These are phyloP conservation scores for Eleutherodactylus coqui DNA, from an alignment of 2,797 vertebrate species.

Conservation along the genomic window DNA sequence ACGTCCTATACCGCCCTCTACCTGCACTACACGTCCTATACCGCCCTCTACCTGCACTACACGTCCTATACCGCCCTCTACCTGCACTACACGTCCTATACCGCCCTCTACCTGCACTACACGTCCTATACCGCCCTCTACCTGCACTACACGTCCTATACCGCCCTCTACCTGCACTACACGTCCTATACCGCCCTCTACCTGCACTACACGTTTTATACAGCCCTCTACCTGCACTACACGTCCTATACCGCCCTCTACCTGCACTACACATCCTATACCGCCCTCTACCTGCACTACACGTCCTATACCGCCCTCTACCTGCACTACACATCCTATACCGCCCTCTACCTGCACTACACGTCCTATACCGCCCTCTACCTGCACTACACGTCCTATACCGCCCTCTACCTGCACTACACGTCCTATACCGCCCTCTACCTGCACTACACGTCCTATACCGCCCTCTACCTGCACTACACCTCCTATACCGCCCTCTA, in stretches of 20 bases:
- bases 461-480: neutral
- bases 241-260: neutral
- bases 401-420: neutral
- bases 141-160: neutral
- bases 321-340: neutral
- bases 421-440: neutral
- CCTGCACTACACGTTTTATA: neutral
- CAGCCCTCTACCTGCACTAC: neutral
- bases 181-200: neutral
- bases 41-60: neutral
- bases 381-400: neutral
- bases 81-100: neutral
- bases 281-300: neutral
- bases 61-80: neutral
- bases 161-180: neutral
- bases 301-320: neutral
- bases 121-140: neutral
- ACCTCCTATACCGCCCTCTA: neutral
- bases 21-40: neutral
- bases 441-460: neutral
- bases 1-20: neutral
- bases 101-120: neutral
- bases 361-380: neutral
- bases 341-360: neutral
- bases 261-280: neutral